Conservation (phyloP, 2,113 vertebrate species). For the Zapornia atra region DNA sequence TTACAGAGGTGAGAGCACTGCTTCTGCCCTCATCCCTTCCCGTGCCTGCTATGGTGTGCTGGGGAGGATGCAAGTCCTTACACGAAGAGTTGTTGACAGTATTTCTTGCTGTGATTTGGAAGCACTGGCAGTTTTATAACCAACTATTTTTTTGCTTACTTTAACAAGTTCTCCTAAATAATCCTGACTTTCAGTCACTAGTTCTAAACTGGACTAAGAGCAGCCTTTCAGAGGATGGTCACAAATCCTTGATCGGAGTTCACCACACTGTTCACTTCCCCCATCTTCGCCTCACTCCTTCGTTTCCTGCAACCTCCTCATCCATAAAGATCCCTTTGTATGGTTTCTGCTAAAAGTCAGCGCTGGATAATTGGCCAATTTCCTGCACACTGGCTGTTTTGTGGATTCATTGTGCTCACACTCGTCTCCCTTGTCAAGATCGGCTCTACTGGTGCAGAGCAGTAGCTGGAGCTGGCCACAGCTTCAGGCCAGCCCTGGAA, state of each 20-base stretch:
- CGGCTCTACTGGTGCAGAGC: rapidly evolving
- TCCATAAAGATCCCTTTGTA: slow-evolving; percentile 33
- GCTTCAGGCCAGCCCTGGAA: background rate
- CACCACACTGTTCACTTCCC: background rate
- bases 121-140: background rate
- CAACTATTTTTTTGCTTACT: background rate
- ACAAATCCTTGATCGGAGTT: background rate
- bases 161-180: background rate
- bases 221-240: background rate
- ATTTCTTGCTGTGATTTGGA: background rate
- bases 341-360: background rate
- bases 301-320: background rate
- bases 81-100: background rate
- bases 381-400: background rate
- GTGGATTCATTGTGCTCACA: background rate
- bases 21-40: background rate
- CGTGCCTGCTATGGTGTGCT: rapidly evolving
- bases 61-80: background rate
- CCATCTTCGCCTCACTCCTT: background rate
- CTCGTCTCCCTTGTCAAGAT: background rate
- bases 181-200: background rate
- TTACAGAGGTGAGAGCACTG: background rate
- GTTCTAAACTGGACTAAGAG: background rate
- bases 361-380: slow-evolving; percentile 10
- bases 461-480: background rate